Percentiles rank a stretch among this genome's conserved stretches.
These are phyloP conservation scores for Aphidius ervi DNA, from an alignment of 1,140 invertebrate species.

Conservation along the genomic window DNA sequence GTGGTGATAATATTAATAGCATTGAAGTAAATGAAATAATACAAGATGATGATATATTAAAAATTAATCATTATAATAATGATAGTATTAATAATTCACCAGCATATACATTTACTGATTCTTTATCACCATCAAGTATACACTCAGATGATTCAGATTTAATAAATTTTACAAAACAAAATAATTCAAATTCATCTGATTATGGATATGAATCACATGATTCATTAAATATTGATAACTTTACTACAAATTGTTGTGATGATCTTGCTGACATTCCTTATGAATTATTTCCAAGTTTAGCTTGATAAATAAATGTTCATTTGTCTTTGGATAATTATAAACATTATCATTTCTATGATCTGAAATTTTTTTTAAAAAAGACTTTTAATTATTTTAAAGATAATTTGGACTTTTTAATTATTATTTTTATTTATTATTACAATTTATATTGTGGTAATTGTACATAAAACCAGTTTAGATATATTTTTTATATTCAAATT, in stretches of 20 bases:
- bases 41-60: conserved; percentile 24
- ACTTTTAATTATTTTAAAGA: too few relatives aligned
- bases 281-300: conserved; percentile 57
- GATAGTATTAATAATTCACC: conserved; percentile 28
- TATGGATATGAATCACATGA: conserved; percentile 50
- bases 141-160: conserved; percentile 41
- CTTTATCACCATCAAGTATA: conserved; percentile 42
- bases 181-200: conserved; percentile 40
- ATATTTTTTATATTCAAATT: background rate
- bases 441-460: too few relatives aligned
- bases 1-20: conserved; percentile 50
- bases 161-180: conserved; percentile 23
- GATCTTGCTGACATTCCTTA: too few relatives aligned
- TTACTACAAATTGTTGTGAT: conserved; percentile 45
- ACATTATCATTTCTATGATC: conserved; percentile 15
- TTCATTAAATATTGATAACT: conserved; percentile 33
- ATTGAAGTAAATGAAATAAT: conserved; percentile 44
- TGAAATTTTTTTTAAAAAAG: background rate
- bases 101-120: conserved; percentile 35
- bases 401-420: background rate
- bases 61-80: conserved; percentile 22
- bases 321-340: background rate
- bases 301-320: conserved; percentile 38
- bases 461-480: too few relatives aligned
- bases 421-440: conserved; percentile 13